These are phyloP conservation scores for Bombus huntii DNA, from an alignment of 1,140 invertebrate species.

Conservation along the genomic window DNA sequence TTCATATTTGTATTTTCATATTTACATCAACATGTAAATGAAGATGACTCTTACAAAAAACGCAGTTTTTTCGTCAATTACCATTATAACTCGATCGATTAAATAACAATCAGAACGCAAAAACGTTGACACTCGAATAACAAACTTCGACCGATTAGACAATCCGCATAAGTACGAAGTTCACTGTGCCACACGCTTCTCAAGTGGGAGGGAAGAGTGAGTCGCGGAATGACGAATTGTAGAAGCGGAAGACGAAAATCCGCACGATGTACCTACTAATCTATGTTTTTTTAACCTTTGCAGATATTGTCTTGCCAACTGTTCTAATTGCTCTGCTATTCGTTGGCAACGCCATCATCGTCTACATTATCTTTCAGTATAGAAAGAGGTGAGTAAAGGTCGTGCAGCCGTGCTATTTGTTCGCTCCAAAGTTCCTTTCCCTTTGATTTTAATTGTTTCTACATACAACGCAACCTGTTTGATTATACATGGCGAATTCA, in stretches of 20 bases:
- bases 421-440: neutral
- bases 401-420: neutral
- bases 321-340: conserved; percentile 86
- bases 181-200: conserved; percentile 53
- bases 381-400: conserved; percentile 84
- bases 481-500: neutral
- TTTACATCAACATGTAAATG: too few species aligned
- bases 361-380: conserved; percentile 87
- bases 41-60: neutral
- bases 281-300: conserved; percentile 74
- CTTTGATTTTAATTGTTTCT: neutral
- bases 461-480: neutral
- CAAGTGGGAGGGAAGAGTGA: neutral
- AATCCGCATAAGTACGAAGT: conserved; percentile 61
- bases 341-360: conserved; percentile 86
- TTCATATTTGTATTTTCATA: too few species aligned
- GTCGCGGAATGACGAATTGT: conserved; percentile 1
- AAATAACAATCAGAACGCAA: conserved; percentile 1
- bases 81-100: neutral
- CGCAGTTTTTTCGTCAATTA: neutral
- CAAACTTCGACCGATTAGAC: conserved; percentile 48
- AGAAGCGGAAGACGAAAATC: neutral
- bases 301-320: conserved; percentile 86
- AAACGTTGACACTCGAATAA: conserved; percentile 9
- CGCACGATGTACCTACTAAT: conserved; percentile 12